phyloP scores from a whole-genome alignment of 2,113 vertebrate species.

The Xiphorhynchus elegans region DNA sequence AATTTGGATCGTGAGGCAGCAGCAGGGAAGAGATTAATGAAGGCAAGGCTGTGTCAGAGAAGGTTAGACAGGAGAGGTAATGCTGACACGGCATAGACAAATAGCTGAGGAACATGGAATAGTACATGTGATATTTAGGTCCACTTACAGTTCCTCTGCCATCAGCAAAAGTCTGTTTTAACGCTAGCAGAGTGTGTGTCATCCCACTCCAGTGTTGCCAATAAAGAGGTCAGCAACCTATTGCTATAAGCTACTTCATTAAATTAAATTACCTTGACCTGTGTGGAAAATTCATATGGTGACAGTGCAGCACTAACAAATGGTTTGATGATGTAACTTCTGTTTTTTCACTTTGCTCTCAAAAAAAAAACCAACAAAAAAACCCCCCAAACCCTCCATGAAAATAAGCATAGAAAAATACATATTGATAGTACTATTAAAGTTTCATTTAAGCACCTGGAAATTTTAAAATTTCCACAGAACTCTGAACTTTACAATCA shows the following conservation, averaged over 20 bases:
- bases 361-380: background rate
- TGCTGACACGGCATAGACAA: background rate
- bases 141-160: background rate
- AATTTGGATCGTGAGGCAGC: background rate
- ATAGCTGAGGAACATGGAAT: background rate
- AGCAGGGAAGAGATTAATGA: background rate
- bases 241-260: background rate
- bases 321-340: background rate
- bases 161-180: constrained; percentile 34
- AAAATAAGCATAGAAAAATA: background rate
- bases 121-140: background rate
- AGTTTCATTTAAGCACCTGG: background rate
- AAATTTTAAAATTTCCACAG: constrained; percentile 1
- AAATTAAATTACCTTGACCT: constrained; percentile 10
- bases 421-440: background rate
- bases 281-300: constrained; percentile 20
- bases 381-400: no score
- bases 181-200: background rate
- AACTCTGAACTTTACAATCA: background rate
- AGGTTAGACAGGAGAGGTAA: background rate
- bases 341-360: constrained; percentile 37
- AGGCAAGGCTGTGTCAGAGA: background rate
- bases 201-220: background rate
- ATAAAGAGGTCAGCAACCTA: background rate
- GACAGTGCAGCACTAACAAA: background rate